phyloP scores from a whole-genome alignment of 2,797 vertebrate species.

The Todus mexicanus region DNA sequence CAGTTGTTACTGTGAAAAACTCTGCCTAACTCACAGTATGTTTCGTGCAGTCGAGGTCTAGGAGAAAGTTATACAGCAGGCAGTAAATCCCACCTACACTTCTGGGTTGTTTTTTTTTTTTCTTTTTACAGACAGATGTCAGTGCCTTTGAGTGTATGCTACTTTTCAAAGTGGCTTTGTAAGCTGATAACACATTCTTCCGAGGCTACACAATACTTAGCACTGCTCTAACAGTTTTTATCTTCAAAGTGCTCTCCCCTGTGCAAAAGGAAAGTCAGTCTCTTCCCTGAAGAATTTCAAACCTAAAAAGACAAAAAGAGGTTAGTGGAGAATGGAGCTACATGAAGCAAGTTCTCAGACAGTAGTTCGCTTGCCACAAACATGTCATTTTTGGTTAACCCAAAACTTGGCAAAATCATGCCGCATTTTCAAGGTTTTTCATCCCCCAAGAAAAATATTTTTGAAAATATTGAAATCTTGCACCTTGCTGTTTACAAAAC shows the following conservation, averaged over 20 bases:
- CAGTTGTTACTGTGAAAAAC: neutral
- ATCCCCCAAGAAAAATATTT: neutral
- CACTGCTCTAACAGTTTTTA: conserved; percentile 55
- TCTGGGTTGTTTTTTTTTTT: neutral
- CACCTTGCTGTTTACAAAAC: neutral
- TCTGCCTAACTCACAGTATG: neutral
- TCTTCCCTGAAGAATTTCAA: conserved; percentile 45
- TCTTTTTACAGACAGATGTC: conserved; percentile 45
- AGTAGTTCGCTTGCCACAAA: conserved; percentile 29
- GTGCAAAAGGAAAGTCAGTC: conserved; percentile 25
- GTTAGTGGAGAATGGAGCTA: conserved; percentile 25
- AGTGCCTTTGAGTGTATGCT: conserved; percentile 48
- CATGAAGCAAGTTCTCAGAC: neutral
- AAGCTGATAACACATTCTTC: conserved; percentile 59
- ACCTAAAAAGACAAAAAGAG: conserved; percentile 48
- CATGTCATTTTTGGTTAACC: neutral
- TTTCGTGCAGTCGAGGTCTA: conserved; percentile 21
- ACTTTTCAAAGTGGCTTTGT: conserved; percentile 64
- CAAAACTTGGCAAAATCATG: neutral
- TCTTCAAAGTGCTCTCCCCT: conserved; percentile 56
- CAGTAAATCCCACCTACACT: conserved; percentile 42
- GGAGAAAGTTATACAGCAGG: conserved; percentile 40
- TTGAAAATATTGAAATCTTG: neutral
- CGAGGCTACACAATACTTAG: conserved; percentile 48
- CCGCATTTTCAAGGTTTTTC: neutral